Conservation (phyloP, 64 coral and sea anemone genomes). For the Montipora sp. region DNA sequence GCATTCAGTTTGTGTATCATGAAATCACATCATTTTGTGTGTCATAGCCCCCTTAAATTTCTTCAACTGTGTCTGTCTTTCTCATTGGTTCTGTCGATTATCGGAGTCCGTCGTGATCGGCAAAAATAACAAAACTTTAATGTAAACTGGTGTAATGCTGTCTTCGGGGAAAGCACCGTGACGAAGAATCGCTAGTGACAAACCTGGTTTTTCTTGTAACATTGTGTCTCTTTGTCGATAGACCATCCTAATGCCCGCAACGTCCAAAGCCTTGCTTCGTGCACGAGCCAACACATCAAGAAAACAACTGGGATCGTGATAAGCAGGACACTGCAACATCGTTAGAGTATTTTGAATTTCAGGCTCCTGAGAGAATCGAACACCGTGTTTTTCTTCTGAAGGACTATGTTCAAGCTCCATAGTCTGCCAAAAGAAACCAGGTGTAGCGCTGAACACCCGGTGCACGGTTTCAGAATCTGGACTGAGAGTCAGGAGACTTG, state of each 20-base stretch:
- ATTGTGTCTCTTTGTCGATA: slow-evolving; percentile 1
- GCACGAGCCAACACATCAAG: slow-evolving; percentile 85
- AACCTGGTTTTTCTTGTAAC: slow-evolving; percentile 47
- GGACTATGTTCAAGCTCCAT: slow-evolving; percentile 57
- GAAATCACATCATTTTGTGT: too few species aligned
- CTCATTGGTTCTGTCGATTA: too few species aligned
- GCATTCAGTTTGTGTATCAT: too few species aligned
- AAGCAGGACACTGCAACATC: slow-evolving; percentile 65
- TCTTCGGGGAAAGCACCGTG: neutral
- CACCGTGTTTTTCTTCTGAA: neutral
- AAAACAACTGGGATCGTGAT: slow-evolving; percentile 80
- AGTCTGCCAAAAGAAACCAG: slow-evolving; percentile 94
- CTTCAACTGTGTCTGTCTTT: too few species aligned
- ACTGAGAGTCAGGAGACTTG: slow-evolving; percentile 63
- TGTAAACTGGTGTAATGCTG: too few species aligned
- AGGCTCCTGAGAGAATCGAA: slow-evolving; percentile 35
- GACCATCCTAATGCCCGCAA: slow-evolving; percentile 78
- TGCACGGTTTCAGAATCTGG: slow-evolving; percentile 81
- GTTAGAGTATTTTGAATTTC: slow-evolving; percentile 80
- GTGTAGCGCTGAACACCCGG: slow-evolving; percentile 77
- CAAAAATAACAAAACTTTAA: too few species aligned
- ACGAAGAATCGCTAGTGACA: neutral
- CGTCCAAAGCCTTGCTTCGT: slow-evolving; percentile 72
- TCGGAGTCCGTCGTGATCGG: too few species aligned
- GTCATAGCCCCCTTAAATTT: too few species aligned